Evolutionary conservation across 2,888 invertebrate genomes (phyloP).

Genomic region (Volucella bombylans): DNA sequence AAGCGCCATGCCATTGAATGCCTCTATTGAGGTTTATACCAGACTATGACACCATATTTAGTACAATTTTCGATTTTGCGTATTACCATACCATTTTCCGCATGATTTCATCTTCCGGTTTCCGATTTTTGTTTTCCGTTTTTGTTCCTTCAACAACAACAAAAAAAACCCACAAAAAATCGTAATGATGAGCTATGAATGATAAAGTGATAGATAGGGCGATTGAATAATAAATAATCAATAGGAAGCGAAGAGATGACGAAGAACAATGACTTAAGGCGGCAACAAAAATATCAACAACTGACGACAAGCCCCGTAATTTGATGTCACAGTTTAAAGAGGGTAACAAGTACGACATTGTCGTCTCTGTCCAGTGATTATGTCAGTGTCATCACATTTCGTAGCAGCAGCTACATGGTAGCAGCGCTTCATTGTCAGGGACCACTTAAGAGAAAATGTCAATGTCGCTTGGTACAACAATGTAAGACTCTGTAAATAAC

Average conservation of each 20-base stretch:
- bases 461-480: constrained; percentile 57
- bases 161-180: no score
- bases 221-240: background rate
- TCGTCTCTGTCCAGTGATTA: constrained; percentile 45
- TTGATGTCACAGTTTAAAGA: constrained; percentile 51
- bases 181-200: no score
- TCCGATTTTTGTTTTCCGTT: no score
- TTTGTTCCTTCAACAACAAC: no score
- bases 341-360: constrained; percentile 35
- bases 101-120: no score
- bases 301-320: constrained; percentile 45
- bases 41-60: constrained; percentile 16
- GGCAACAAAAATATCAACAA: background rate
- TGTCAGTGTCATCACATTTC: constrained; percentile 6
- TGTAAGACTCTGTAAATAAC: constrained; percentile 36
- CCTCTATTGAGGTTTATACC: constrained; percentile 13
- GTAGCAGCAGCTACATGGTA: background rate
- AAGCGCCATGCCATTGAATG: constrained; percentile 9
- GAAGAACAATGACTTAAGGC: background rate
- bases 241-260: background rate
- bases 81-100: background rate
- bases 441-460: constrained; percentile 63
- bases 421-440: constrained; percentile 43
- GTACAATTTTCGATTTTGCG: constrained; percentile 14
- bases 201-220: no score